Percentiles rank a stretch among this genome's conserved stretches.
Evolutionary conservation across 2,888 invertebrate species (phyloP).

Genomic region (Helobdella robusta): DNA sequence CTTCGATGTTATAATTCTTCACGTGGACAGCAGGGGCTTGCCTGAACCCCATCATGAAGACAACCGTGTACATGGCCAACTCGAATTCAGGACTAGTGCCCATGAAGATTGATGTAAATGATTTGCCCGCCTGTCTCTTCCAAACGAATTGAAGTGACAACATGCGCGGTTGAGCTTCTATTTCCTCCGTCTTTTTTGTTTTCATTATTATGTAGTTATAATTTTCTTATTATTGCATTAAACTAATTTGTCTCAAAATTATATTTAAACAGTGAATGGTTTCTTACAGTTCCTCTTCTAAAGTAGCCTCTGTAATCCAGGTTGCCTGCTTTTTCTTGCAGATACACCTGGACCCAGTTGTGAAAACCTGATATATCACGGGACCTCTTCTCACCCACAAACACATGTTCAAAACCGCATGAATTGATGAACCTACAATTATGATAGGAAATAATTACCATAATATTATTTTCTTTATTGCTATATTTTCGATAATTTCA

Average conservation of each 20-base stretch:
- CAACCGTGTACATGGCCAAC: constrained; percentile 45
- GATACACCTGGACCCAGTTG: constrained; percentile 50
- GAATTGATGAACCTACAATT: constrained; percentile 44
- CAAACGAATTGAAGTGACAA: constrained; percentile 48
- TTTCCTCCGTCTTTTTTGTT: constrained; percentile 27
- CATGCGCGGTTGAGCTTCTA: constrained; percentile 42
- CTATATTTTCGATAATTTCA: too few relatives aligned
- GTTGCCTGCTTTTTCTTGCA: constrained; percentile 46
- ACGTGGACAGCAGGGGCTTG: constrained; percentile 39
- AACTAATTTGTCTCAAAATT: background rate
- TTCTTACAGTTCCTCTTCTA: constrained; percentile 44
- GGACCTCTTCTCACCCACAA: constrained; percentile 47
- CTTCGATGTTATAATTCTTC: constrained; percentile 45
- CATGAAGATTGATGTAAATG: constrained; percentile 42
- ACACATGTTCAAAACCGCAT: constrained; percentile 50
- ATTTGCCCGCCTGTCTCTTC: constrained; percentile 41
- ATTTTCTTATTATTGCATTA: background rate
- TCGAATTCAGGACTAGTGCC: constrained; percentile 49
- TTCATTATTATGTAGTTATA: background rate
- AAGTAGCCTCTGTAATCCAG: constrained; percentile 49
- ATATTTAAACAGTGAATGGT: background rate
- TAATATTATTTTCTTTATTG: too few relatives aligned
- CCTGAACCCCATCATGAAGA: constrained; percentile 37
- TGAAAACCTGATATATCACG: constrained; percentile 48
- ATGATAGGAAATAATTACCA: too few relatives aligned